phyloP scores from a whole-genome alignment of 1,140 invertebrate genomes.

The Rhopalosiphum maidis region DNA sequence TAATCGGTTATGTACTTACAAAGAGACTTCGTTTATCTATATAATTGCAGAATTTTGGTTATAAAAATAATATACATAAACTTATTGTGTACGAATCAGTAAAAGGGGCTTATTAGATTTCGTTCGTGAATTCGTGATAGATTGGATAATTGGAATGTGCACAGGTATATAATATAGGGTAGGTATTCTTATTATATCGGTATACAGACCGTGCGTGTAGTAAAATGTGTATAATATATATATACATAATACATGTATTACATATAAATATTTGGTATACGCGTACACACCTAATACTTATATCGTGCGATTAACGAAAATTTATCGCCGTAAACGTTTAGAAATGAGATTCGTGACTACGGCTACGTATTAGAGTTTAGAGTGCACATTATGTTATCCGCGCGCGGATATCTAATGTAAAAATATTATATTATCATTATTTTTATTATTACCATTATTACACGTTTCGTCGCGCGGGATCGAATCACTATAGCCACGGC shows the following conservation, averaged over 20 bases:
- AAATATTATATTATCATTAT: conserved; percentile 20
- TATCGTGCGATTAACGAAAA: conserved; percentile 20
- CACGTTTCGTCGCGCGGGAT: background rate
- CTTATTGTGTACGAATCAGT: background rate
- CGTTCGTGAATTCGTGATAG: conserved; percentile 6
- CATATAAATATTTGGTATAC: background rate
- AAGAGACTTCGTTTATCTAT: background rate
- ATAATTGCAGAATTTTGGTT: background rate
- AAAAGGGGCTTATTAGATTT: background rate
- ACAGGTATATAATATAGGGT: background rate
- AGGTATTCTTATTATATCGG: background rate
- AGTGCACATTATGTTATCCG: background rate
- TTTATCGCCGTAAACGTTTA: conserved; percentile 23
- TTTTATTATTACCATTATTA: background rate
- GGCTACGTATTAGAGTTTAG: conserved; percentile 21
- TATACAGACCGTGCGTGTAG: background rate
- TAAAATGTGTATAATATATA: background rate
- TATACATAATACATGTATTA: background rate
- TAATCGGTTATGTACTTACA: background rate
- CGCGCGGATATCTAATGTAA: background rate
- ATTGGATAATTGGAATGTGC: background rate
- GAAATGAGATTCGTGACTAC: conserved; percentile 44
- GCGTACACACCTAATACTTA: background rate
- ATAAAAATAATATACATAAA: background rate
- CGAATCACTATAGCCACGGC: background rate